Percentiles rank a stretch among this genome's conserved stretches.
Evolutionary conservation across 2,888 invertebrate genomes (phyloP).

Genomic region (Ceramica pisi): DNA sequence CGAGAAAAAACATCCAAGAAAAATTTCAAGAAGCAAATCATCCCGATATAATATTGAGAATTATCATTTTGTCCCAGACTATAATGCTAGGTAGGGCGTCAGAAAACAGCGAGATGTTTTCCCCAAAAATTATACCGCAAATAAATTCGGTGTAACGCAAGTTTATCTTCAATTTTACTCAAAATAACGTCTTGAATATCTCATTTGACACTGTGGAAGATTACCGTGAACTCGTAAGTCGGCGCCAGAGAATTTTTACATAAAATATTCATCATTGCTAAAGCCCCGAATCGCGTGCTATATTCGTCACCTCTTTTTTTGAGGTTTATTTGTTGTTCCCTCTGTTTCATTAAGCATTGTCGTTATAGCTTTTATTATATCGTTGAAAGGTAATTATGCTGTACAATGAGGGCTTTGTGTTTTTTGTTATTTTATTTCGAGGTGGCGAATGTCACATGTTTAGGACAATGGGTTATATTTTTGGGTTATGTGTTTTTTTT

Average conservation of each 20-base stretch:
- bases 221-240: constrained; percentile 70
- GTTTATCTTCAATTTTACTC: constrained; percentile 75
- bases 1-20: constrained; percentile 21
- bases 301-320: constrained; percentile 71
- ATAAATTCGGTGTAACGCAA: constrained; percentile 66
- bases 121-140: constrained; percentile 61
- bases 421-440: constrained; percentile 64
- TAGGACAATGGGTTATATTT: constrained; percentile 56
- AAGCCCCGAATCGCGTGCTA: constrained; percentile 71
- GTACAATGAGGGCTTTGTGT: constrained; percentile 69
- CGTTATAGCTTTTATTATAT: constrained; percentile 71
- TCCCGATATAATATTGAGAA: constrained; percentile 45
- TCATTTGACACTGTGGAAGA: constrained; percentile 77
- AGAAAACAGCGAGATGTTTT: constrained; percentile 52
- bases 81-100: constrained; percentile 53
- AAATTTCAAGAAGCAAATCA: constrained; percentile 21
- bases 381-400: constrained; percentile 72
- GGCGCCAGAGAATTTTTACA: constrained; percentile 72
- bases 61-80: constrained; percentile 55
- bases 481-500: constrained; percentile 41
- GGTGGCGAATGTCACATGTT: constrained; percentile 59
- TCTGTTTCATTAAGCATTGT: constrained; percentile 71
- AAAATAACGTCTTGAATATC: constrained; percentile 79
- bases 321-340: constrained; percentile 69
- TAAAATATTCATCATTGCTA: constrained; percentile 81